Percentiles rank a stretch among this genome's conserved stretches.
Conservation (phyloP, 2,797 vertebrate species). For the Acanthis flammea region DNA sequence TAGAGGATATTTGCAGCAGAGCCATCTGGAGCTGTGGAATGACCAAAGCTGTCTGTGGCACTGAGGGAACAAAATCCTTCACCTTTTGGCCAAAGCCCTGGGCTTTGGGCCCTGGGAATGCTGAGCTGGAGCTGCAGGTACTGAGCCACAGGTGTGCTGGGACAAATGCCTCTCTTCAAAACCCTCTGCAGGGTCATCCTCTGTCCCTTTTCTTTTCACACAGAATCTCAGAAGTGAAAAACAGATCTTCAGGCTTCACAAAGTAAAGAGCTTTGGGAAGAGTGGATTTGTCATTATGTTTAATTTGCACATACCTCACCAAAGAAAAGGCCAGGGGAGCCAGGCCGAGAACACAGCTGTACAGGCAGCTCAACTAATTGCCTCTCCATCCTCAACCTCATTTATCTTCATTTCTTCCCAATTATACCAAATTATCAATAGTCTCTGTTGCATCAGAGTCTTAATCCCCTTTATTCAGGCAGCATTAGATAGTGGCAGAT, state of each 20-base stretch:
- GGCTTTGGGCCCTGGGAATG: background rate
- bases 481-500: slow-evolving; percentile 87
- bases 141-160: background rate
- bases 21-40: accelerated
- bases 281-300: slow-evolving; percentile 82
- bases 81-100: background rate
- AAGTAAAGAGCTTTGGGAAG: slow-evolving; percentile 70
- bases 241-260: slow-evolving; percentile 48
- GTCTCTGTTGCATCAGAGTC: slow-evolving; percentile 89
- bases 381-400: slow-evolving; percentile 87
- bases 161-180: background rate
- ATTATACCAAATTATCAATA: slow-evolving; percentile 94
- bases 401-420: slow-evolving; percentile 95
- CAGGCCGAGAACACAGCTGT: slow-evolving; percentile 87
- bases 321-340: slow-evolving; percentile 81
- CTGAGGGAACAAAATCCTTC: background rate
- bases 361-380: slow-evolving; percentile 86
- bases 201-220: background rate
- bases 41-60: background rate
- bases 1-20: background rate
- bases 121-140: background rate
- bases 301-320: slow-evolving; percentile 83
- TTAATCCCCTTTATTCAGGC: slow-evolving; percentile 88
- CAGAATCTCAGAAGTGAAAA: slow-evolving; percentile 45
- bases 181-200: background rate